A percentile compares a stretch with the other conserved stretches of the same genome.
Conservation (phyloP, 1,140 invertebrate species). For the Listronotus bonariensis region DNA sequence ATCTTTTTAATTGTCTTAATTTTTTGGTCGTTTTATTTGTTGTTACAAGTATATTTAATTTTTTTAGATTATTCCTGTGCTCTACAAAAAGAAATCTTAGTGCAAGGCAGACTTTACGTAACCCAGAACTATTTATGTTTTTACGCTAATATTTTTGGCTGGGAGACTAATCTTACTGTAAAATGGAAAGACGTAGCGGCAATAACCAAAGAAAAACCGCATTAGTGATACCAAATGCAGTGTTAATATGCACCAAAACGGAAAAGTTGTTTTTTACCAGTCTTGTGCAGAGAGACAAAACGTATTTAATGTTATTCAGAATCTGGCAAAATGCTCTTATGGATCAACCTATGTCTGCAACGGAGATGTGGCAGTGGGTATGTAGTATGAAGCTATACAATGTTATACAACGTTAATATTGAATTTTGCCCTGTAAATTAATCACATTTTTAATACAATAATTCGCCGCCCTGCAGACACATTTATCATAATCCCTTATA, state of each 20-base stretch:
- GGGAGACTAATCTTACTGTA: conserved; percentile 84
- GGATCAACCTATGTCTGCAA: conserved; percentile 82
- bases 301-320: conserved; percentile 92
- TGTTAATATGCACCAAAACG: conserved; percentile 79
- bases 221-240: conserved; percentile 93
- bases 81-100: conserved; percentile 90
- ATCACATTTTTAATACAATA: too few relatives aligned
- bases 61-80: conserved; percentile 92
- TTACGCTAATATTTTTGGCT: conserved; percentile 93
- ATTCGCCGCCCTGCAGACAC: too few relatives aligned
- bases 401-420: background rate
- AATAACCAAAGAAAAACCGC: conserved; percentile 92
- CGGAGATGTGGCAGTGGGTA: conserved; percentile 89
- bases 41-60: conserved; percentile 4
- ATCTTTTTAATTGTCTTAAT: too few relatives aligned
- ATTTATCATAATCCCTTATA: too few relatives aligned
- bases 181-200: conserved; percentile 88
- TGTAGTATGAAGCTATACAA: conserved; percentile 40
- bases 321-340: conserved; percentile 95
- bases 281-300: conserved; percentile 89
- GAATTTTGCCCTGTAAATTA: too few relatives aligned
- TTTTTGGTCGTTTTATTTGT: too few relatives aligned
- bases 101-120: conserved; percentile 90
- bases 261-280: conserved; percentile 94
- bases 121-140: conserved; percentile 94